Evolutionary conservation across 2,113 vertebrate genomes (phyloP).

Genomic region (Elgaria multicarinata): DNA sequence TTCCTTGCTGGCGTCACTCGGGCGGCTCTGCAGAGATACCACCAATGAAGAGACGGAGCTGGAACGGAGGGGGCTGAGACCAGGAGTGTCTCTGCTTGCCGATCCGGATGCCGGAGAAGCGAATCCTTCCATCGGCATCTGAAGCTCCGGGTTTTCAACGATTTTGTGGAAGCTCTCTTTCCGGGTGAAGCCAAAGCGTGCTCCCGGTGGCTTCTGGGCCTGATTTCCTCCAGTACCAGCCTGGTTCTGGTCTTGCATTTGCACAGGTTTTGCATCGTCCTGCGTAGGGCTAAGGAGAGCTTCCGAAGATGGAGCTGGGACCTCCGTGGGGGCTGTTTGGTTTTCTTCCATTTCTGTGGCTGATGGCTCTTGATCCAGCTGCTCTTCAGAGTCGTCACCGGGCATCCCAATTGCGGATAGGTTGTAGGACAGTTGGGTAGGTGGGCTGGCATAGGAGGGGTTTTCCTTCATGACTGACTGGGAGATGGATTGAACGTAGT

Average conservation of each 20-base stretch:
- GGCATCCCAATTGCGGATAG: accelerated
- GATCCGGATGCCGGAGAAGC: neutral
- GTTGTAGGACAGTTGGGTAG: accelerated
- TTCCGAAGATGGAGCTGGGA: accelerated
- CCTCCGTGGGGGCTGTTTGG: no score
- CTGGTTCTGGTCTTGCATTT: neutral
- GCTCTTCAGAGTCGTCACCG: neutral
- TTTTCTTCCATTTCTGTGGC: accelerated
- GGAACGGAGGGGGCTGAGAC: slow-evolving; percentile 5
- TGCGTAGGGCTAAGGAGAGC: accelerated
- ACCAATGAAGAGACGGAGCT: slow-evolving; percentile 10
- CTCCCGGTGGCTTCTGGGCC: accelerated
- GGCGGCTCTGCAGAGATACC: slow-evolving; percentile 6
- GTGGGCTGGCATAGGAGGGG: neutral
- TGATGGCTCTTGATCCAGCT: accelerated
- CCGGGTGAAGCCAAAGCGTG: neutral
- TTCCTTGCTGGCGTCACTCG: neutral
- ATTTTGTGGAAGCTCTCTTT: slow-evolving; percentile 83
- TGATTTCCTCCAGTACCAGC: accelerated
- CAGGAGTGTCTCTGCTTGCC: neutral
- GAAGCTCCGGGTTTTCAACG: slow-evolving; percentile 74
- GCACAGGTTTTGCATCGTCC: accelerated
- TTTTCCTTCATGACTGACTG: slow-evolving; percentile 64
- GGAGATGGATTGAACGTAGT: slow-evolving; percentile 83
- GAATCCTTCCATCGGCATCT: slow-evolving; percentile 60